These are phyloP conservation scores for Drosophila eugracilis DNA, from an alignment of 1,140 invertebrate genomes.

Conservation along the genomic window DNA sequence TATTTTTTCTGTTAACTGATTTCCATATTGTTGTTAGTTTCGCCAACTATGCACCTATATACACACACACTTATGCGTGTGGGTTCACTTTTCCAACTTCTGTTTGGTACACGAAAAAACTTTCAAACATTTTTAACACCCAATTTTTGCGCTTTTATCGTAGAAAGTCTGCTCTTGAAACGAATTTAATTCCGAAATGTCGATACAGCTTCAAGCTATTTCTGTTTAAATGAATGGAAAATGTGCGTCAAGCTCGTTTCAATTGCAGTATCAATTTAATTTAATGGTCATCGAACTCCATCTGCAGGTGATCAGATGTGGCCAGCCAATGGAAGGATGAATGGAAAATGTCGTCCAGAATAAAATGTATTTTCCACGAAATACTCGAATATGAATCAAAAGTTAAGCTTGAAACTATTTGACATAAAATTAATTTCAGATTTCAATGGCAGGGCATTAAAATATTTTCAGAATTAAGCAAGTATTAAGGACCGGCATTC, in stretches of 20 bases:
- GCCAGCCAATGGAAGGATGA: neutral
- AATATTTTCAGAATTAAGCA: neutral
- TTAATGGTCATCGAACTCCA: constrained; percentile 14
- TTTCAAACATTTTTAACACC: constrained; percentile 61
- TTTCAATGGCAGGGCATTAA: constrained; percentile 21
- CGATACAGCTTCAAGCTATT: constrained; percentile 10
- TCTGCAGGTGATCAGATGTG: neutral
- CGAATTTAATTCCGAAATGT: constrained; percentile 18
- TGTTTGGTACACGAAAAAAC: constrained; percentile 57
- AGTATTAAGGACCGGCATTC: neutral
- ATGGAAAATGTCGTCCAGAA: too few species aligned
- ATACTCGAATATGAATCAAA: neutral
- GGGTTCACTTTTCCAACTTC: constrained; percentile 62
- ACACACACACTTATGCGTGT: neutral
- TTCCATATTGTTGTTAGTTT: constrained; percentile 65
- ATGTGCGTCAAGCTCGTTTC: constrained; percentile 4
- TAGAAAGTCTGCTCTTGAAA: constrained; percentile 18
- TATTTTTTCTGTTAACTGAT: constrained; percentile 43
- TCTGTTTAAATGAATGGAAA: constrained; percentile 14
- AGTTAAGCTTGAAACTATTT: neutral
- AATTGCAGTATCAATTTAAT: constrained; percentile 14
- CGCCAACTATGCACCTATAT: constrained; percentile 39
- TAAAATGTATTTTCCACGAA: constrained; percentile 4
- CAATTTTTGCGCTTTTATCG: constrained; percentile 59
- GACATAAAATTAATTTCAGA: neutral